Percentiles rank a stretch among this genome's conserved stretches.
Conservation (phyloP, 2,797 vertebrate genomes). For the Crocidura indochinensis region DNA sequence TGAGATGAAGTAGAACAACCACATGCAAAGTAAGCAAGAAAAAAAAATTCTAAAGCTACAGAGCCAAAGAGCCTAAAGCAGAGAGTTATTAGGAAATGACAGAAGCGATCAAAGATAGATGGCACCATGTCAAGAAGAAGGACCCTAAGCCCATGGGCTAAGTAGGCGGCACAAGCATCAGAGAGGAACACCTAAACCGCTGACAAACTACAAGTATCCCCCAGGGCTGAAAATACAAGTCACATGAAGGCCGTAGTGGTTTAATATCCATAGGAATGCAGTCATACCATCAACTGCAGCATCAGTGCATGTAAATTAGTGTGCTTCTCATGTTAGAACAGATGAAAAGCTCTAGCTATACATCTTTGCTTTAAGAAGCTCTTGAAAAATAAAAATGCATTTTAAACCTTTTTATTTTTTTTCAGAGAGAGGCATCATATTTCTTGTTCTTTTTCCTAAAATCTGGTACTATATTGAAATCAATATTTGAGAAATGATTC, state of each 20-base stretch:
- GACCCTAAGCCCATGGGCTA: constrained; percentile 36
- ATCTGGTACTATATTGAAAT: constrained; percentile 79
- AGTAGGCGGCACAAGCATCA: constrained; percentile 43
- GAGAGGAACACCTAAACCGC: constrained; percentile 37
- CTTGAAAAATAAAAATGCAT: not conserved
- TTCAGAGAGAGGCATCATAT: constrained; percentile 58
- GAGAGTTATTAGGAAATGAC: constrained; percentile 60
- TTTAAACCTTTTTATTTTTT: not conserved
- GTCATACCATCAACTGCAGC: not conserved
- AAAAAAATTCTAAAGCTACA: not conserved
- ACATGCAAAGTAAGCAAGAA: constrained; percentile 69
- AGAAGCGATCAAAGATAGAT: constrained; percentile 67
- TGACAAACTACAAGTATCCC: constrained; percentile 46
- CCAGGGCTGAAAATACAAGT: constrained; percentile 30
- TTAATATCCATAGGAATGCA: not conserved
- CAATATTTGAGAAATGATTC: constrained; percentile 76
- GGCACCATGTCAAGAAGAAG: constrained; percentile 62
- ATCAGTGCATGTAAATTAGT: not conserved
- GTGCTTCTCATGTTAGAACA: constrained; percentile 42
- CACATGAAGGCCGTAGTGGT: not conserved
- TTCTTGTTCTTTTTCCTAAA: constrained; percentile 72
- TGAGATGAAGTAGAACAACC: constrained; percentile 60
- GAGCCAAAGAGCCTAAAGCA: constrained; percentile 49
- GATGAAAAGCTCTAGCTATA: constrained; percentile 39
- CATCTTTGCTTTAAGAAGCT: constrained; percentile 55